Percentiles rank a stretch among this genome's conserved stretches.
Conservation (phyloP, 2,113 vertebrate species). For the Sapayoa aenigma region DNA sequence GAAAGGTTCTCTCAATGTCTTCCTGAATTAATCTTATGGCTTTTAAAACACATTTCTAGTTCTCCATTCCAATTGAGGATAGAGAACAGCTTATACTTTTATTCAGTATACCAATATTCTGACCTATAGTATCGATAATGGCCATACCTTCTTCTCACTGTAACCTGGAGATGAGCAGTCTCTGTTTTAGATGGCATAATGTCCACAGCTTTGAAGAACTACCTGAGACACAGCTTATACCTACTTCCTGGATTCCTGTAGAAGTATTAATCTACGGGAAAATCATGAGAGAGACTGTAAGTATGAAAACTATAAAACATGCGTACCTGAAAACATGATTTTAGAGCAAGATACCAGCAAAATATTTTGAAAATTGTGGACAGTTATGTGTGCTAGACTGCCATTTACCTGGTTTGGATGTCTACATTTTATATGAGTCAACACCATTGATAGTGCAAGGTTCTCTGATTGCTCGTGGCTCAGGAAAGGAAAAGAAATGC, state of each 20-base stretch:
- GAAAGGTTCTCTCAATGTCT: not conserved
- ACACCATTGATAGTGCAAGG: not conserved
- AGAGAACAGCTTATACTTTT: not conserved
- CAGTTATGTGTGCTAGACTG: not conserved
- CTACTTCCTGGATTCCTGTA: not conserved
- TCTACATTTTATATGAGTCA: not conserved
- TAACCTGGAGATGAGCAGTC: not conserved
- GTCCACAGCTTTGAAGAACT: not conserved
- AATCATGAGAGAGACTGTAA: not conserved
- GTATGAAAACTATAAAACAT: not conserved
- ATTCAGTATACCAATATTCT: not conserved
- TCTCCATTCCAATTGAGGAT: not conserved
- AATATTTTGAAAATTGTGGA: not conserved
- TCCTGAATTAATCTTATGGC: not conserved
- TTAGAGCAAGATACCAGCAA: not conserved
- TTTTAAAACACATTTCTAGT: not conserved
- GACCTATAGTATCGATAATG: not conserved
- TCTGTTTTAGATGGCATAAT: not conserved
- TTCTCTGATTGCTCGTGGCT: not conserved
- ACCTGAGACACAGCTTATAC: not conserved
- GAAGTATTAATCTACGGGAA: not conserved
- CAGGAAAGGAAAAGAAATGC: not conserved
- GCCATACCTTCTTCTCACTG: too few relatives aligned
- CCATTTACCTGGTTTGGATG: fast-evolving
- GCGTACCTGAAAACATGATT: not conserved